A percentile compares a stretch with the other conserved stretches of the same genome.
phyloP scores from a whole-genome alignment of 2,888 invertebrate species.

The Aleiodes alternator region DNA sequence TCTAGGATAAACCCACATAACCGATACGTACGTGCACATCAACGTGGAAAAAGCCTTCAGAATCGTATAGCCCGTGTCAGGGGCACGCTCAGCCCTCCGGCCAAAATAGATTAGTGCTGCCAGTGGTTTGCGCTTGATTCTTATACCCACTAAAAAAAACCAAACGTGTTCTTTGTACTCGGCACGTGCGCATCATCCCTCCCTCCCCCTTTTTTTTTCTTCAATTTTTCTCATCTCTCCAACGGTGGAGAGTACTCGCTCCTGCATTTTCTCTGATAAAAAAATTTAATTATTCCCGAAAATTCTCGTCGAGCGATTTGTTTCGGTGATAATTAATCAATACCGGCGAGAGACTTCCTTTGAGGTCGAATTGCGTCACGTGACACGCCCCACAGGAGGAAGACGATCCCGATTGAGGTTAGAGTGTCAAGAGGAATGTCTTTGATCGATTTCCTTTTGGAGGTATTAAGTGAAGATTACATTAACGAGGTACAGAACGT shows the following conservation, averaged over 20 bases:
- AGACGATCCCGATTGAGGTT: not conserved
- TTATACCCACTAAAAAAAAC: slow-evolving; percentile 21
- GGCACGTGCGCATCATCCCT: slow-evolving; percentile 20
- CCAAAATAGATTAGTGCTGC: slow-evolving; percentile 68
- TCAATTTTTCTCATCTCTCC: not conserved
- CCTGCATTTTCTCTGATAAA: slow-evolving; percentile 27
- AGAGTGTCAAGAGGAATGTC: slow-evolving; percentile 11
- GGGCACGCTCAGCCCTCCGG: slow-evolving; percentile 67
- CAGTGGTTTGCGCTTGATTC: slow-evolving; percentile 51
- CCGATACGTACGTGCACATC: slow-evolving; percentile 16
- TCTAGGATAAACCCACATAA: no score
- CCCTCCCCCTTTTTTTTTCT: slow-evolving; percentile 7
- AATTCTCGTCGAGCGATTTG: not conserved
- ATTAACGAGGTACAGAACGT: not conserved
- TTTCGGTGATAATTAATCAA: slow-evolving; percentile 17
- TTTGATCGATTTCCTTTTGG: not conserved
- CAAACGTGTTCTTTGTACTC: slow-evolving; percentile 3
- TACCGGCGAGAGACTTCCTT: slow-evolving; percentile 25
- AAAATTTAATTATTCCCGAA: slow-evolving; percentile 17
- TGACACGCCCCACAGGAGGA: slow-evolving; percentile 17
- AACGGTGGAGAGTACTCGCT: slow-evolving; percentile 5
- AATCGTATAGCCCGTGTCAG: slow-evolving; percentile 63
- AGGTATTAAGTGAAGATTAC: not conserved
- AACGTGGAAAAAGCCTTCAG: slow-evolving; percentile 46
- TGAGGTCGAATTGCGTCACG: slow-evolving; percentile 13